Evolutionary conservation across 1,140 invertebrate species (phyloP).

Genomic region (Anoplophora glabripennis): DNA sequence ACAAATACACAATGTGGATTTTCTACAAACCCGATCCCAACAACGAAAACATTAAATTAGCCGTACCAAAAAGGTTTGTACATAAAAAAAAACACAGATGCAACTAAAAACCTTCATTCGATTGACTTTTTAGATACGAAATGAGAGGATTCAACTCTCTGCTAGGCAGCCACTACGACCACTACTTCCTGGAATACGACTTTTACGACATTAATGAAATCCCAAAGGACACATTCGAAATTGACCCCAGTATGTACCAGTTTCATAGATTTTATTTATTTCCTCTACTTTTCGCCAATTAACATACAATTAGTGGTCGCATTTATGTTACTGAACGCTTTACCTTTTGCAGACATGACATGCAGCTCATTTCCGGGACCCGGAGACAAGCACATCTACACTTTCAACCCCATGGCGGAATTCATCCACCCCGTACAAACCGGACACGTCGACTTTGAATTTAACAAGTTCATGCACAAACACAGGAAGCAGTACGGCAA

Average conservation of each 20-base stretch:
- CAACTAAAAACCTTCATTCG: constrained; percentile 34
- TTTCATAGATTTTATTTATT: not conserved
- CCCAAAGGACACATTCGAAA: constrained; percentile 64
- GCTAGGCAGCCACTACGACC: constrained; percentile 93
- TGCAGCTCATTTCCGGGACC: constrained; percentile 87
- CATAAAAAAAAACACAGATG: not conserved
- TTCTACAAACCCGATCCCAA: constrained; percentile 61
- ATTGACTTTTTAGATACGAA: constrained; percentile 69
- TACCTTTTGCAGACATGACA: constrained; percentile 58
- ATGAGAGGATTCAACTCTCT: constrained; percentile 92
- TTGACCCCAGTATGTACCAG: constrained; percentile 56
- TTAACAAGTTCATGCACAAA: constrained; percentile 70
- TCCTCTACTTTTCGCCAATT: not conserved
- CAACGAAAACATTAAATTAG: constrained; percentile 40
- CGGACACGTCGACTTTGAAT: constrained; percentile 72
- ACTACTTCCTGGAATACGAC: constrained; percentile 86
- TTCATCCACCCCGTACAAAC: constrained; percentile 72
- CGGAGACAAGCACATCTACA: constrained; percentile 70
- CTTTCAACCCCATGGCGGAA: constrained; percentile 92
- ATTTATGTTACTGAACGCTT: not conserved
- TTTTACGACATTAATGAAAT: constrained; percentile 69
- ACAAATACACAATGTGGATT: constrained; percentile 85
- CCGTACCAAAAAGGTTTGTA: constrained; percentile 55
- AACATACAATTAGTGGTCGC: not conserved
- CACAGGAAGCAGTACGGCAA: constrained; percentile 71